Conservation (phyloP, 2,113 vertebrate species). For the Myotis lucifugus region DNA sequence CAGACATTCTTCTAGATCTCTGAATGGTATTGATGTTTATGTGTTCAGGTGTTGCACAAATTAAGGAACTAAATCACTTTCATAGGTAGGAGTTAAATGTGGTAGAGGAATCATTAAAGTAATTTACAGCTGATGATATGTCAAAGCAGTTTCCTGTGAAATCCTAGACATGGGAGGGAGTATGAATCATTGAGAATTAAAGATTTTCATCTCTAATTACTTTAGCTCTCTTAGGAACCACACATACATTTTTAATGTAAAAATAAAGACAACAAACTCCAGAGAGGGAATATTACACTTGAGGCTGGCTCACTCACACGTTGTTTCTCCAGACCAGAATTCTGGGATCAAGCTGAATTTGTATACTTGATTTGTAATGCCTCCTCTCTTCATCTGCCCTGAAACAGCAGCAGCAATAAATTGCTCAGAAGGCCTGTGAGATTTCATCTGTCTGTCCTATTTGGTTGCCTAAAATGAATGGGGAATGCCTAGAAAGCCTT, state of each 20-base stretch:
- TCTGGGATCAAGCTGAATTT: conserved; percentile 9
- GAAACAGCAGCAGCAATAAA: neutral
- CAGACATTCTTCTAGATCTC: conserved; percentile 75
- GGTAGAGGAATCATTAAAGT: conserved; percentile 80
- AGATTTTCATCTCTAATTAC: conserved; percentile 72
- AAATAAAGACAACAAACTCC: conserved; percentile 57
- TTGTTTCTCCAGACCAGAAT: conserved; percentile 35
- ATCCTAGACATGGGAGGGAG: conserved; percentile 61
- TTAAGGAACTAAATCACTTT: conserved; percentile 81
- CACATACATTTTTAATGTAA: conserved; percentile 65
- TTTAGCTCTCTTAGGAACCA: conserved; percentile 54
- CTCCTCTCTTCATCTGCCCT: neutral
- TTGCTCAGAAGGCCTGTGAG: neutral
- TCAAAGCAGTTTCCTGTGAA: conserved; percentile 75
- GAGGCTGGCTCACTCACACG: neutral
- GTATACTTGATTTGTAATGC: neutral
- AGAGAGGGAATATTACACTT: neutral
- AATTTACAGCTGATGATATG: conserved; percentile 77
- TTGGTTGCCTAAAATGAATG: conserved; percentile 13
- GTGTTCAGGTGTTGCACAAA: conserved; percentile 78
- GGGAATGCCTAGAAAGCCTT: neutral
- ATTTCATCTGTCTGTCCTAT: neutral
- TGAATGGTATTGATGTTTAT: conserved; percentile 78
- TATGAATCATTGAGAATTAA: conserved; percentile 65
- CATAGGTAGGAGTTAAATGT: conserved; percentile 77